Evolutionary conservation across 53 echinoderm and acorn worm genomes (phyloP).

Genomic region (Holothuria scabra): DNA sequence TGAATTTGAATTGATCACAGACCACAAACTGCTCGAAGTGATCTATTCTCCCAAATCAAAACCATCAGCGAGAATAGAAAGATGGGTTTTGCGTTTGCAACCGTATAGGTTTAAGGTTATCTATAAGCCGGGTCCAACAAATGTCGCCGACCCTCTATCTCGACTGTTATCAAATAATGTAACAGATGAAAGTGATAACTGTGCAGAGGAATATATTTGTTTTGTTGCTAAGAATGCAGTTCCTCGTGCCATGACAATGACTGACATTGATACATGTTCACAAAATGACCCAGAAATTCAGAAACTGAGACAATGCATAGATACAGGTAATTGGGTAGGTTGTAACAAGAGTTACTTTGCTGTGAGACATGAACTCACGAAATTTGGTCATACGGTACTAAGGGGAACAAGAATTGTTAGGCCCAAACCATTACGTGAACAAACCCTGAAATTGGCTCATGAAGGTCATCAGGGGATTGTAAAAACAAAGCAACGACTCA

Average conservation of each 20-base stretch:
- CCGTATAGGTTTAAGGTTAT: background rate
- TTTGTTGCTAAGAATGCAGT: background rate
- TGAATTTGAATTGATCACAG: background rate
- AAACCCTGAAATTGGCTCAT: too few relatives aligned
- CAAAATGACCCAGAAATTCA: background rate
- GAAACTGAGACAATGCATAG: too few relatives aligned
- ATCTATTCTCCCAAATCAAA: background rate
- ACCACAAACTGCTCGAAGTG: background rate
- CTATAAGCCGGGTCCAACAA: background rate
- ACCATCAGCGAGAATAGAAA: background rate
- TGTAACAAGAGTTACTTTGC: too few relatives aligned
- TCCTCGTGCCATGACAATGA: background rate
- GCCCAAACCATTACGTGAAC: too few relatives aligned
- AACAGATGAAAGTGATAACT: background rate
- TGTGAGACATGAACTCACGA: too few relatives aligned
- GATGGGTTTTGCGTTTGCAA: background rate
- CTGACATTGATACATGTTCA: background rate
- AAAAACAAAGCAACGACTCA: too few relatives aligned
- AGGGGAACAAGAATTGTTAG: too few relatives aligned
- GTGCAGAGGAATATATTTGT: constrained; percentile 3
- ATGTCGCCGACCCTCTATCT: background rate
- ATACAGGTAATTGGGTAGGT: too few relatives aligned
- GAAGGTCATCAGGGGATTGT: too few relatives aligned
- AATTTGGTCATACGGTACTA: too few relatives aligned
- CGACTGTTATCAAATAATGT: background rate